Percentiles rank a stretch among this genome's conserved stretches.
phyloP scores from a whole-genome alignment of 1,140 invertebrate species.

The Subanguina moxae region DNA sequence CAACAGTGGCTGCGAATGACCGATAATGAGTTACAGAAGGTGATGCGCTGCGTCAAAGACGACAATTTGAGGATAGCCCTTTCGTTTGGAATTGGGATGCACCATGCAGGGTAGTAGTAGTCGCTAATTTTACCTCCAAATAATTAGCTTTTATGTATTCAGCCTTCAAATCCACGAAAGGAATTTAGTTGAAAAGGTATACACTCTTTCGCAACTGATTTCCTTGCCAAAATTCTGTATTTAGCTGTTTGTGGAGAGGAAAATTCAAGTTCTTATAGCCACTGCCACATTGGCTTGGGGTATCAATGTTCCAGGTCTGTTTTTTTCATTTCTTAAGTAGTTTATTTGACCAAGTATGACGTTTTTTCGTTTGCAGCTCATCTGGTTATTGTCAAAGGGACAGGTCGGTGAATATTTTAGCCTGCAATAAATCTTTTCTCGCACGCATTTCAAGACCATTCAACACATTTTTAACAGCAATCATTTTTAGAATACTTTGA shows the following conservation, averaged over 20 bases:
- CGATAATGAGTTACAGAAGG: conserved; percentile 68
- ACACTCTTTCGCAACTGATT: not conserved
- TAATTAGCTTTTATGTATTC: not conserved
- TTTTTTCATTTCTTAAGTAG: too few relatives aligned
- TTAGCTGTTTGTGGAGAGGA: conserved; percentile 89
- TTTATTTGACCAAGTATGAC: too few relatives aligned
- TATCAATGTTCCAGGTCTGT: conserved; percentile 78
- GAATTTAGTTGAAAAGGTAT: conserved; percentile 71
- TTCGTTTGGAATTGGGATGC: conserved; percentile 94
- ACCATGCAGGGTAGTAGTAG: conserved; percentile 76
- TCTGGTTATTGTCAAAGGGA: conserved; percentile 74
- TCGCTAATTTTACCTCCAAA: not conserved
- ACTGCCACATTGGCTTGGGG: conserved; percentile 98
- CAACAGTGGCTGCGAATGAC: conserved; percentile 89
- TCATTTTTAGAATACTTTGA: conserved; percentile 85
- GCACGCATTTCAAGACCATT: too few relatives aligned
- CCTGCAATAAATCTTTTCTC: too few relatives aligned
- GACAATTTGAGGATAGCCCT: conserved; percentile 86
- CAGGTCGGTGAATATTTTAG: conserved; percentile 60
- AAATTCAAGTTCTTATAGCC: conserved; percentile 95
- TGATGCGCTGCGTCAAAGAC: conserved; percentile 70
- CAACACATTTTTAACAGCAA: too few relatives aligned
- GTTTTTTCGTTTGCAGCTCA: conserved; percentile 66
- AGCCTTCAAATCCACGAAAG: conserved; percentile 67
- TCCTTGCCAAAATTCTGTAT: not conserved